Evolutionary conservation across 2,888 invertebrate species (phyloP).

Genomic region (Xestia c-nigrum): DNA sequence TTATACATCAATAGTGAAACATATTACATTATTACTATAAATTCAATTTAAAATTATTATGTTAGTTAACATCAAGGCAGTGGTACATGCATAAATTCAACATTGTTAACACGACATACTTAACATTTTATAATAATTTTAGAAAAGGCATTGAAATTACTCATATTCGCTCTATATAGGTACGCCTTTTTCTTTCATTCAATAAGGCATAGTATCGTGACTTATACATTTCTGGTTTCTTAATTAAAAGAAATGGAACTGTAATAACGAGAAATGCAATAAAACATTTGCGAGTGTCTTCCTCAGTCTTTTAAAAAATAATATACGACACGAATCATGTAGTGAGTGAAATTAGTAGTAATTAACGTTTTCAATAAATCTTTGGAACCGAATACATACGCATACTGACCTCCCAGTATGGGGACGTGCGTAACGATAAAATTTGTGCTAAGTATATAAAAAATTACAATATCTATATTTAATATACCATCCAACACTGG

Average conservation of each 20-base stretch:
- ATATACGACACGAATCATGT: conserved; percentile 39
- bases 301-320: conserved; percentile 70
- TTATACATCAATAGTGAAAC: conserved; percentile 77
- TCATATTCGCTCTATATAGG: conserved; percentile 49
- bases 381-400: conserved; percentile 66
- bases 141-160: conserved; percentile 70
- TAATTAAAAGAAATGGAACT: conserved; percentile 55
- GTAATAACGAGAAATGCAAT: conserved; percentile 49
- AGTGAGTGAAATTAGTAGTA: conserved; percentile 47
- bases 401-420: conserved; percentile 24
- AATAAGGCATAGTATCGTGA: conserved; percentile 69
- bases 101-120: conserved; percentile 73
- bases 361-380: conserved; percentile 62
- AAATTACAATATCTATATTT: conserved; percentile 50
- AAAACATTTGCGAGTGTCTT: conserved; percentile 50
- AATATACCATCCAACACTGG: conserved; percentile 63
- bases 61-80: conserved; percentile 85
- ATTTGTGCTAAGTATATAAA: conserved; percentile 61
- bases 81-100: conserved; percentile 82
- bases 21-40: conserved; percentile 75
- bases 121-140: conserved; percentile 73
- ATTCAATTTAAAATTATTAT: conserved; percentile 76
- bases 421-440: conserved; percentile 53
- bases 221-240: conserved; percentile 56
- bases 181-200: conserved; percentile 57